Conservation (phyloP, 2,888 invertebrate species). For the Peribatodes rhomboidaria region DNA sequence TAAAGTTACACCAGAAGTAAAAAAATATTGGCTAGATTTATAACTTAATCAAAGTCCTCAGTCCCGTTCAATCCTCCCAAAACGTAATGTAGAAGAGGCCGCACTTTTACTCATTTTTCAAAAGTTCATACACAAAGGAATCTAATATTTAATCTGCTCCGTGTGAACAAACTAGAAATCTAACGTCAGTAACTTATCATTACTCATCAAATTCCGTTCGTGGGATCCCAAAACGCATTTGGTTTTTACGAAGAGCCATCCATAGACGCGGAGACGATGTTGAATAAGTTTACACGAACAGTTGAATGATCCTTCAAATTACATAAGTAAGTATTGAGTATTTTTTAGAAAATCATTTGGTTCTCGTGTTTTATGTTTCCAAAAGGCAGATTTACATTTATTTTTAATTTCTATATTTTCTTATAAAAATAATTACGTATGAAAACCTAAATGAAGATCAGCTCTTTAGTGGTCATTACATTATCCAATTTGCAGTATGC, state of each 20-base stretch:
- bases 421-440: too few relatives aligned
- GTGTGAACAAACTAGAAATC: constrained; percentile 34
- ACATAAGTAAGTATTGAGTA: too few relatives aligned
- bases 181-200: constrained; percentile 39
- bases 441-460: too few relatives aligned
- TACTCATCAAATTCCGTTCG: constrained; percentile 56
- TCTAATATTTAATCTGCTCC: constrained; percentile 45
- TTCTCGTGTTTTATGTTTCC: too few relatives aligned
- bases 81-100: not conserved
- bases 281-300: not conserved
- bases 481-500: too few relatives aligned
- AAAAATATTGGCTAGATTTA: too few relatives aligned
- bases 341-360: too few relatives aligned
- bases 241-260: constrained; percentile 52
- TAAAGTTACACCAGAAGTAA: not conserved
- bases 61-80: too few relatives aligned
- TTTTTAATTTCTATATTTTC: too few relatives aligned
- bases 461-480: too few relatives aligned
- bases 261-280: constrained; percentile 11
- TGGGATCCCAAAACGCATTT: constrained; percentile 47
- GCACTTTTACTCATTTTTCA: constrained; percentile 27
- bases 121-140: constrained; percentile 19
- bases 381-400: too few relatives aligned
- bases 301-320: too few relatives aligned
- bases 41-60: not conserved